Base-by-base conservation (phyloP, 1,140 invertebrate species). In the Lethrus apterus region DNA sequence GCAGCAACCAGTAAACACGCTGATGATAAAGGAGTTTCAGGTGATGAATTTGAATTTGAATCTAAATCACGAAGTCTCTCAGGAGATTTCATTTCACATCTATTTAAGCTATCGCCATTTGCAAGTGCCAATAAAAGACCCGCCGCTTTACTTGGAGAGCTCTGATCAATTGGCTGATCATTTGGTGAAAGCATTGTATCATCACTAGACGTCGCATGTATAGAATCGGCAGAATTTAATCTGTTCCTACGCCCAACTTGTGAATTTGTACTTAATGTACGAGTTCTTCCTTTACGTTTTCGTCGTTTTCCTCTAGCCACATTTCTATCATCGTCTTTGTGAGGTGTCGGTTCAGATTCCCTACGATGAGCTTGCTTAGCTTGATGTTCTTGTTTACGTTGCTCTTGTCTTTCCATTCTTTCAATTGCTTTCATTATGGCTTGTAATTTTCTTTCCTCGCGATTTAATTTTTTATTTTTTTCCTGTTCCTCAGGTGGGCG, bases 401-500 rank as follows among this genome's bases (percentile, higher is more conserved):
- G 80, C 58, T 86, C 77, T 10, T 80, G 81, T 54, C 86, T 86
- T 55, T 89, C 86, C 72, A 89, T 75, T 20, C 84, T 73, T 54
- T 86, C 86, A 66, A 98, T 92, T 0, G 90, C 89, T 61, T 92
- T 89, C 79, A 98, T 84, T 51, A 93, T 92, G 0, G 91, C 90
- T 60, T 93, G 88, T 75, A 98, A 83, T 70, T 98, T 98, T n/a
- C 91, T 76, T 60, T 98, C 93, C 67, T 98, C 93, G 70, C 2
- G 87, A 89, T 83, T 65, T 66, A 75, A 62, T 59, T 72, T 79
- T 60, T 58, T 26, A 21, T 29, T 30, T 21, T 47, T 31, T 21
- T 47, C 36, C 15, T 21, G 14, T 20, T 47, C 33, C 8, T 19
- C 17, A 33, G 23, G 4, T 10, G 23, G 14, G 7, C 13, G 3